A percentile compares a stretch with the other conserved stretches of the same genome.
Evolutionary conservation across 2,888 invertebrate species (phyloP).

Genomic region (Nephrotoma appendiculata): DNA sequence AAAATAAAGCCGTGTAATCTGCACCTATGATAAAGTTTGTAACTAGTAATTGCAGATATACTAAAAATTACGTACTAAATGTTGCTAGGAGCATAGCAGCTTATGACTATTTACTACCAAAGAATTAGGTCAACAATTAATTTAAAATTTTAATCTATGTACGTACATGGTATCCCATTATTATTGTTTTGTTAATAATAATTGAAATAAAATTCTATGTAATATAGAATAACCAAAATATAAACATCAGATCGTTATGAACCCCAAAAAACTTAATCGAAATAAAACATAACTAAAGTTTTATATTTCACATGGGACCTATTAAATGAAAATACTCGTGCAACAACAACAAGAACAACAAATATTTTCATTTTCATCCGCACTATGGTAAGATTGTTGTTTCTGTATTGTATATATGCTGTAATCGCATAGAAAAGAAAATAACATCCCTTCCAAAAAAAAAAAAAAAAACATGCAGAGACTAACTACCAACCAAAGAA

Average conservation of each 20-base stretch:
- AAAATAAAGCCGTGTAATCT: no score
- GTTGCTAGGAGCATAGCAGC: no score
- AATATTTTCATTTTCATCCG: neutral
- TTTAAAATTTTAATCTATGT: neutral
- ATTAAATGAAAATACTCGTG: neutral
- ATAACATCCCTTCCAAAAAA: neutral
- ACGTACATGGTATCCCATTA: neutral
- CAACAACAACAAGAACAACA: neutral
- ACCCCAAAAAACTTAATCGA: neutral
- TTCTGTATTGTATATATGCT: neutral
- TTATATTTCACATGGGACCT: neutral
- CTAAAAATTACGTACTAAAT: no score
- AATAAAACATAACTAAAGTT: neutral
- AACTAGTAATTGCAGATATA: no score
- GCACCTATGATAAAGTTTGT: no score
- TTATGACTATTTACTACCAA: no score
- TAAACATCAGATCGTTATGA: neutral
- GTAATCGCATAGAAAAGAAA: neutral
- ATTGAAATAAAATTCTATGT: neutral
- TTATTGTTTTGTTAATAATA: neutral
- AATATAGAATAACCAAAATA: neutral
- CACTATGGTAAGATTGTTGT: neutral
- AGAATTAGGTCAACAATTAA: neutral
- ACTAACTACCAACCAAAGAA: neutral
- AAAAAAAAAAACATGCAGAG: neutral